Base-by-base conservation (phyloP, 2,888 invertebrate species). In the Torymus auratus region DNA sequence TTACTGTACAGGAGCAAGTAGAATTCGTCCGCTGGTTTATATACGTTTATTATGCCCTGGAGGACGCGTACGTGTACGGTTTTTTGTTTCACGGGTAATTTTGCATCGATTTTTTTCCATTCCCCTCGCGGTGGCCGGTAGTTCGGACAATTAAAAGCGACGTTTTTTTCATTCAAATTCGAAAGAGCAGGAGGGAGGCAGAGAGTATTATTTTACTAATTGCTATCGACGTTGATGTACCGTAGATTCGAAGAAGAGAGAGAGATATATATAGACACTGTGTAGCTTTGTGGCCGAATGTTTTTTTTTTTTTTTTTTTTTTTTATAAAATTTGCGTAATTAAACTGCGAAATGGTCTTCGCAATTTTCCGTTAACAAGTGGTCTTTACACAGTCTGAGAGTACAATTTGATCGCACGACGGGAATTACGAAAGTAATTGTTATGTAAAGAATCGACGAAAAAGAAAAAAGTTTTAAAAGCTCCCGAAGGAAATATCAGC, bases 401-500 rank as follows among this genome's bases (percentile, higher is more conserved):
- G 41, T 41, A 41, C 41, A 41, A 41, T 41, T 41, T 41, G 41
- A 41, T 41, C 41, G 41, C 7, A 1, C 28, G 41, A 41, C 41
- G 41, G 7, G 41, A 41, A 41, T 41, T 41, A 7, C 41, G 41
- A 41, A 41, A 41, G 41, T 41, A 41, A 41, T 41, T 41, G 41
- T 41, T 41, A 41, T 41, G 60, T 60, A 60, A 60, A 60, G 20
- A 60, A 60, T n/a, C n/a, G 41, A 41, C 41, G 41, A 41, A 41
- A 55, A 20, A n/a, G 28, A 56, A 56, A 69, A 23, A 56, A 28
- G 11, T 64, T 41, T 41, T 41, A 12, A n/a, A 11, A n/a, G 41
- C 3, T n/a, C 11, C 64, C 14, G 14, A 17, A 84, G 86, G 28
- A n/a, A 62, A 28, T 62, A 41, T 15, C 41, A 5, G 68, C n/a